phyloP scores from a whole-genome alignment of 2,888 invertebrate species.

The Drosophila demipolita region DNA sequence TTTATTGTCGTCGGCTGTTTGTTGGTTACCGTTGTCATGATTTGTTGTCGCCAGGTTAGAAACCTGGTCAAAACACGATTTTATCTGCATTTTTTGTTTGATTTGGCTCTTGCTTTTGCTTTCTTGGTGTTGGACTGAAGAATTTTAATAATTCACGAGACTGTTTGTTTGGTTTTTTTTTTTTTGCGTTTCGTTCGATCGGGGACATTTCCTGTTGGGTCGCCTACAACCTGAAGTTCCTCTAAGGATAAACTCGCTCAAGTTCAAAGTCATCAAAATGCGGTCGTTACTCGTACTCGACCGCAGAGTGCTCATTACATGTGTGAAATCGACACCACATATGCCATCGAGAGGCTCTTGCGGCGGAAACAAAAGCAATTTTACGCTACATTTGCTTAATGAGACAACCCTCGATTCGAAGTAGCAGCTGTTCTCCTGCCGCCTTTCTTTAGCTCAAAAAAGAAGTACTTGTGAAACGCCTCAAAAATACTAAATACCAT shows the following conservation, averaged over 20 bases:
- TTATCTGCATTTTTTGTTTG: conserved; percentile 47
- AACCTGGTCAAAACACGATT: conserved; percentile 57
- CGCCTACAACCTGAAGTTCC: conserved; percentile 57
- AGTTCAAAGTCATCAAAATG: conserved; percentile 63
- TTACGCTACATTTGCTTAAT: conserved; percentile 75
- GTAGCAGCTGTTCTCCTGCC: conserved; percentile 39
- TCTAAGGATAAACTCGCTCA: conserved; percentile 44
- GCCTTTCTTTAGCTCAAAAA: conserved; percentile 19
- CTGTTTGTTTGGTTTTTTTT: conserved; percentile 15
- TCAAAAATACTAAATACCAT: background rate
- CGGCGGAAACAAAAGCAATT: conserved; percentile 73
- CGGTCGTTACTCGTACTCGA: conserved; percentile 33
- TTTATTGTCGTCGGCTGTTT: conserved; percentile 57
- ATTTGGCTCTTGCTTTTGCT: conserved; percentile 51
- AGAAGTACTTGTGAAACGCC: conserved; percentile 14
- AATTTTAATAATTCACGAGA: conserved; percentile 66
- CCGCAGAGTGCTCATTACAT: conserved; percentile 73
- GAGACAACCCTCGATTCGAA: conserved; percentile 54
- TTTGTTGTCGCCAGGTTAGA: conserved; percentile 72
- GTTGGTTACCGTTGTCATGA: conserved; percentile 71
- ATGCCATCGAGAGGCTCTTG: conserved; percentile 48
- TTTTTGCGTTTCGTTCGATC: conserved; percentile 6
- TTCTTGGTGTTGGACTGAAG: conserved; percentile 45
- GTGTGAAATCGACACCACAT: conserved; percentile 82
- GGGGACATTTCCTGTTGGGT: conserved; percentile 50